Evolutionary conservation across 2,797 vertebrate species (phyloP).

Genomic region (Sebastes glaucus): DNA sequence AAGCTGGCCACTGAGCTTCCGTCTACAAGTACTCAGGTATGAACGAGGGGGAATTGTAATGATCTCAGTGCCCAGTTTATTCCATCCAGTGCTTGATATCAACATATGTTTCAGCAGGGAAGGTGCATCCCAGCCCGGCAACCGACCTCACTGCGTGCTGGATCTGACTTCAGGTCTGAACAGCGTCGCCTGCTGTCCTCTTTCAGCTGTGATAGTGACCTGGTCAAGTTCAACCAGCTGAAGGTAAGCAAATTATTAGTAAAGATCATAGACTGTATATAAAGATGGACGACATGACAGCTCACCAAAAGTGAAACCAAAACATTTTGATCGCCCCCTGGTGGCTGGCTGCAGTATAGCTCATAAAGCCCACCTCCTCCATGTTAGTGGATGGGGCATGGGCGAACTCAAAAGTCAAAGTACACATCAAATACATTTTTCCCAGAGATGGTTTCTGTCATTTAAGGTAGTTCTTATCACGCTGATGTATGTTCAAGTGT

Average conservation of each 20-base stretch:
- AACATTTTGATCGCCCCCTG: too few species aligned
- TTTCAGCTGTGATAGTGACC: conserved; percentile 95
- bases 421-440: too few species aligned
- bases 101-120: conserved; percentile 74
- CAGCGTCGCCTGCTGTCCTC: conserved; percentile 94
- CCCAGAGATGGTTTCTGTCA: too few species aligned
- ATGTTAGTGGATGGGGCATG: too few species aligned
- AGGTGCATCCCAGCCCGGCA: conserved; percentile 86
- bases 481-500: too few species aligned
- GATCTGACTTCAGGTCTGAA: conserved; percentile 93
- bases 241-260: conserved; percentile 82
- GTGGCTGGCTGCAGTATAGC: too few species aligned
- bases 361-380: too few species aligned
- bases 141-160: conserved; percentile 88
- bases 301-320: too few species aligned
- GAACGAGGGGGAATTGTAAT: background rate
- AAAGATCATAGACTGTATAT: background rate
- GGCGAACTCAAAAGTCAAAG: too few species aligned
- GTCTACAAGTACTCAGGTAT: conserved; percentile 87
- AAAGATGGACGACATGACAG: too few species aligned
- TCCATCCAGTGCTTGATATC: background rate
- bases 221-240: conserved; percentile 98
- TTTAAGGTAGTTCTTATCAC: too few species aligned
- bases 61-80: background rate
- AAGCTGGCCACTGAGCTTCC: conserved; percentile 81